phyloP scores from a whole-genome alignment of 1,140 invertebrate species.

The Zaprionus capensis region DNA sequence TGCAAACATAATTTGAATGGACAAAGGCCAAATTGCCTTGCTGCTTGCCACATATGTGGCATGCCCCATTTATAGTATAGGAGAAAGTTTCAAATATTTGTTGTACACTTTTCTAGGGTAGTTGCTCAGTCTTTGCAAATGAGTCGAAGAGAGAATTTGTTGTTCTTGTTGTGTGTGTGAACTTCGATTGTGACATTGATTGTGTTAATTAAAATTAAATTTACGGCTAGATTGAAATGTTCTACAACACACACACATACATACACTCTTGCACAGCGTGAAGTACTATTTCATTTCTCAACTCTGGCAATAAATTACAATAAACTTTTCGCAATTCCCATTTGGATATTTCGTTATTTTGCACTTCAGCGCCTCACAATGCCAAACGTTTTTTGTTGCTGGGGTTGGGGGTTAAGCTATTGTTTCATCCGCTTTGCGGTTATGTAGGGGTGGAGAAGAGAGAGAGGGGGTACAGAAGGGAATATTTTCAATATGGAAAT shows the following conservation, averaged over 20 bases:
- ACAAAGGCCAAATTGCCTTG: background rate
- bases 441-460: background rate
- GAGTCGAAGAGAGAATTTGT: background rate
- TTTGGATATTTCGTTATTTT: conserved; percentile 46
- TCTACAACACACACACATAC: conserved; percentile 4
- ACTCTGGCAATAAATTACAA: conserved; percentile 49
- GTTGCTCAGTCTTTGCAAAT: background rate
- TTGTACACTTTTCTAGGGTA: background rate
- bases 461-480: background rate
- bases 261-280: background rate
- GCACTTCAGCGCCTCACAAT: conserved; percentile 52
- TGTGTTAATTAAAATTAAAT: conserved; percentile 51
- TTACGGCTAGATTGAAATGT: conserved; percentile 37
- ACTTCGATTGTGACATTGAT: conserved; percentile 33
- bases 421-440: conserved; percentile 42
- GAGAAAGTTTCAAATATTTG: background rate
- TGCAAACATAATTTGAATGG: conserved; percentile 14
- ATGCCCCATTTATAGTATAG: background rate
- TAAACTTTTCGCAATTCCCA: conserved; percentile 53
- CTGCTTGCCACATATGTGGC: background rate
- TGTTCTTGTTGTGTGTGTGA: background rate
- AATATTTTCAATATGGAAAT: conserved; percentile 40
- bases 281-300: conserved; percentile 25
- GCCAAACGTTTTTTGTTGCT: conserved; percentile 25
- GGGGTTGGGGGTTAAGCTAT: conserved; percentile 22